A percentile compares a stretch with the other conserved stretches of the same genome.
Evolutionary conservation across 2,113 vertebrate species (phyloP).

Genomic region (Fulmarus glacialis): DNA sequence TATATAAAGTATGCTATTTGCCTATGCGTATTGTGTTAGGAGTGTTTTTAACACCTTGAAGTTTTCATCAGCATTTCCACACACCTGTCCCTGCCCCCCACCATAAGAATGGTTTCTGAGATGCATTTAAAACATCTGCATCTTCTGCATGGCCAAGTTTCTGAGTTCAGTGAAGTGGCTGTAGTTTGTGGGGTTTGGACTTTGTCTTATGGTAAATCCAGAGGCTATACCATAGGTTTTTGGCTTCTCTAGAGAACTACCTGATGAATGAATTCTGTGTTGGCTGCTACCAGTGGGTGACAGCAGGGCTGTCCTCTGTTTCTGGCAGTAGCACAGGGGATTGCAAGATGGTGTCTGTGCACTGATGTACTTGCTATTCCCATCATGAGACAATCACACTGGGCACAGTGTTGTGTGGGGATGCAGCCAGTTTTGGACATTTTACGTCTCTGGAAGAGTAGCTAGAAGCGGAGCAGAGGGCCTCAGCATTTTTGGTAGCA

Average conservation of each 20-base stretch:
- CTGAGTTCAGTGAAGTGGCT: not conserved
- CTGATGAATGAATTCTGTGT: not conserved
- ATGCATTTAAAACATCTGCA: not conserved
- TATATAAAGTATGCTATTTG: not conserved
- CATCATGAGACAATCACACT: fast-evolving
- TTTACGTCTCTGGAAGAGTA: not conserved
- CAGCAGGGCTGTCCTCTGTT: not conserved
- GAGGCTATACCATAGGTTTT: not conserved
- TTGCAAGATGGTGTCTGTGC: not conserved
- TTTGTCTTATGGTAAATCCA: not conserved
- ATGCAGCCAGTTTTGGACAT: not conserved
- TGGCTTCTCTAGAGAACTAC: not conserved
- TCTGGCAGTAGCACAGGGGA: not conserved
- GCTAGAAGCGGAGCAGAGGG: not conserved
- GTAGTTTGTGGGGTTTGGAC: not conserved
- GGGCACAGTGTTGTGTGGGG: not conserved
- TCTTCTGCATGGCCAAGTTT: not conserved
- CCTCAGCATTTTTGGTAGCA: not conserved
- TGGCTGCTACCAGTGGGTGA: not conserved
- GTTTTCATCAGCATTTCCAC: not conserved
- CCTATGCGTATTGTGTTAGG: not conserved
- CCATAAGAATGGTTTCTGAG: not conserved
- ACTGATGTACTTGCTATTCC: not conserved
- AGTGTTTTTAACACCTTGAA: not conserved
- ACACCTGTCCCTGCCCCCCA: fast-evolving